Evolutionary conservation across 2,888 invertebrate genomes (phyloP), one percentile per base, ranked within the genome.

Genomic region (Linhomoeus sp.): DNA sequence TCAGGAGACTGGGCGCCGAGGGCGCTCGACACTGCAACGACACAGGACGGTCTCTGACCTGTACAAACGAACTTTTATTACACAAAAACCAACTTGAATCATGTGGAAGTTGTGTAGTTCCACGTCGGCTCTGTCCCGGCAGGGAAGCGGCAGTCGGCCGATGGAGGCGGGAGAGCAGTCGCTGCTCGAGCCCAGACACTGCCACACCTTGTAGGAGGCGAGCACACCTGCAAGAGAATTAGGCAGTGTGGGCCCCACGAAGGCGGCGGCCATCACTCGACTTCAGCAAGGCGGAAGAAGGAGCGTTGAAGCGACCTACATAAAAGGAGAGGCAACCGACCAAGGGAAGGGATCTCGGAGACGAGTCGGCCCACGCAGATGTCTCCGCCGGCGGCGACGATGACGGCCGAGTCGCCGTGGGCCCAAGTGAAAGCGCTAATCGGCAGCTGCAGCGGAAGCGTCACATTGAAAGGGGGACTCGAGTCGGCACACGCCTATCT

Each of bases 391-490:
- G 83, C 83, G 3, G 85, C 85, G 51, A 94, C 78, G 67, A 94
- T 92, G 55, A 97, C 72, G 26, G 94, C 75, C 56, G 85, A 81
- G 65, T 92, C 94, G 66, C 88, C 88, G 73, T 94, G 92, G 26
- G 90, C 94, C 94, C 94, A 97, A 12, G 92, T 92, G 61, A 97
- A 71, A 1, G 90, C 87, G 44, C 86, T 81, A 5, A 19, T 5
- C 37, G 29, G 7, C 29, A 5, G 5, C 29, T 29, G 29, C 29
- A 5, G 12, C 5, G 29, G 5, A 29, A n/a, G n/a, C n/a, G n/a
- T n/a, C n/a, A n/a, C n/a, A n/a, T n/a, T n/a, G n/a, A n/a, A n/a
- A n/a, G n/a, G n/a, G n/a, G n/a, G n/a, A n/a, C n/a, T n/a, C 33
- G 33, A 33, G 15, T 12, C 33, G 15, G 12, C 33, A 9, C 33